Conservation (phyloP, 2,113 vertebrate species). For the Pelecanoides urinatrix region DNA sequence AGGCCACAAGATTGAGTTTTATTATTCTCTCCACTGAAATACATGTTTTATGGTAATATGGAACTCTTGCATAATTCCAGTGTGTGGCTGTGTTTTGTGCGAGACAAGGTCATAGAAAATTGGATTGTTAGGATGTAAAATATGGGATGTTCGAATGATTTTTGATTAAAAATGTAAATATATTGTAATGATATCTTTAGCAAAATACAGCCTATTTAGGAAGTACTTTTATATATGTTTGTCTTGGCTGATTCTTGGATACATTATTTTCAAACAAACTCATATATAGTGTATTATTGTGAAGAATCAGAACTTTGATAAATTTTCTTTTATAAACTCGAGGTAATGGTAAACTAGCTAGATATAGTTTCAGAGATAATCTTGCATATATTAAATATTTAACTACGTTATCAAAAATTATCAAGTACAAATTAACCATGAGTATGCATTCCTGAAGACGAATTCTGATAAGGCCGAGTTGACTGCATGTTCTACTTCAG, state of each 20-base stretch:
- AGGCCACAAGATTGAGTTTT: slow-evolving; percentile 7
- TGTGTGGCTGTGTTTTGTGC: not conserved
- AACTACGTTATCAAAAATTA: not conserved
- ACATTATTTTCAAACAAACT: not conserved
- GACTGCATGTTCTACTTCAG: not conserved
- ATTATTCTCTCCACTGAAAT: not conserved
- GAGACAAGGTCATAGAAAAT: slow-evolving; percentile 12
- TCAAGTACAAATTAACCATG: not conserved
- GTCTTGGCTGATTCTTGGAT: not conserved
- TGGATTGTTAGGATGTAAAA: not conserved
- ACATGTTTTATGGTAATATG: not conserved
- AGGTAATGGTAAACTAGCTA: not conserved
- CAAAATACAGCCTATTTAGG: not conserved
- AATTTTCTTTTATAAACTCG: not conserved
- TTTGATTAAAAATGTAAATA: not conserved
- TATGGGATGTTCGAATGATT: not conserved
- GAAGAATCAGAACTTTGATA: slow-evolving; percentile 10
- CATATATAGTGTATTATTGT: not conserved
- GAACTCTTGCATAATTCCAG: slow-evolving; percentile 37
- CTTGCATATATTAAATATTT: slow-evolving; percentile 34
- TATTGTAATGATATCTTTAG: not conserved
- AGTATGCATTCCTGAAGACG: not conserved
- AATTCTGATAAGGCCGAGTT: not conserved
- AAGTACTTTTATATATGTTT: not conserved
- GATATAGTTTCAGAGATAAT: not conserved